These are phyloP conservation scores for Fistularia tabacaria DNA, from an alignment of 2,797 vertebrate genomes.

Conservation along the genomic window DNA sequence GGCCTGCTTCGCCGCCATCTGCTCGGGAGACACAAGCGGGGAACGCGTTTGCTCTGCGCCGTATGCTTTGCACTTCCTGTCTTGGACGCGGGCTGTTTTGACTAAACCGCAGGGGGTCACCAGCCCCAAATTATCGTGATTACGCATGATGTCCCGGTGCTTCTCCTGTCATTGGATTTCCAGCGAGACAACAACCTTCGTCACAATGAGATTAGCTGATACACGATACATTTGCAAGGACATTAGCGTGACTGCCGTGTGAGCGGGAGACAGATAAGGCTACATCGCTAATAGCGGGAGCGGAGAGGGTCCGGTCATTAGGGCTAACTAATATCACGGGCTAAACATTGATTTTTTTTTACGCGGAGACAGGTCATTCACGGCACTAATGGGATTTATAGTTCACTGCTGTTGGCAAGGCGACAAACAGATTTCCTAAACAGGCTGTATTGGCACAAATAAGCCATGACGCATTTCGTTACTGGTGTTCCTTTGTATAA, in stretches of 20 bases:
- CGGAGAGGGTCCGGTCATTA: conserved; percentile 50
- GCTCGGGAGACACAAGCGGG: conserved; percentile 38
- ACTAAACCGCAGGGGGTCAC: no score
- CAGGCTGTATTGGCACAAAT: no score
- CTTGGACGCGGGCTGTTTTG: no score
- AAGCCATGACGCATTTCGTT: no score
- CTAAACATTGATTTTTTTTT: conserved; percentile 53
- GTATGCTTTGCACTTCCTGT: no score
- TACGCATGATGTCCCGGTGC: no score
- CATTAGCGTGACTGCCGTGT: conserved; percentile 44
- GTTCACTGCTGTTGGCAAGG: conserved; percentile 18
- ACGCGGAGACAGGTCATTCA: conserved; percentile 50
- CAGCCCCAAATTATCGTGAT: no score
- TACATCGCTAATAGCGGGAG: conserved; percentile 45
- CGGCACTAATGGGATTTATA: conserved; percentile 48
- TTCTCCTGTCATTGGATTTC: no score
- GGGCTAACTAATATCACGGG: conserved; percentile 49
- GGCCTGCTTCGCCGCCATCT: conserved; percentile 97
- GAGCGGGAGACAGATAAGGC: conserved; percentile 41
- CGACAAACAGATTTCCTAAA: conserved; percentile 15
- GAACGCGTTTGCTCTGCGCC: no score
- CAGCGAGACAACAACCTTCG: no score
- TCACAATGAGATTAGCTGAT: no score
- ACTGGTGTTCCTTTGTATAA: no score
- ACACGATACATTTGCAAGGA: conserved; percentile 1